phyloP scores from a whole-genome alignment of 23 tunicate genomes.

The Corella eumyota region DNA sequence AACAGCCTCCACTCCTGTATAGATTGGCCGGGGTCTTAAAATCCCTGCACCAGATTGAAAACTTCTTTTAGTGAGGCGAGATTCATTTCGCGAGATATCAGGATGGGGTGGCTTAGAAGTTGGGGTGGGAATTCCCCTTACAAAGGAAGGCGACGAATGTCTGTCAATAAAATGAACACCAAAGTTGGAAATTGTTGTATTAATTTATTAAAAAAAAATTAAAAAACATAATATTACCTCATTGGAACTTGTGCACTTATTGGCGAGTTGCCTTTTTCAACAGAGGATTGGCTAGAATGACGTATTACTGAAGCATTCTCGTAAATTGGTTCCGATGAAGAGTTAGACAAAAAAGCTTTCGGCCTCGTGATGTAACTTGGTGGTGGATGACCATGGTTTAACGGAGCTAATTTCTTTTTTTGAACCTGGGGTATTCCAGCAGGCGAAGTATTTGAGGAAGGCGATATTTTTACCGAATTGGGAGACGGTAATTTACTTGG shows the following conservation, averaged over 20 bases:
- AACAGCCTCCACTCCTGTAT: constrained; percentile 23
- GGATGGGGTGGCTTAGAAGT: neutral
- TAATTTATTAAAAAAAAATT: too few species aligned
- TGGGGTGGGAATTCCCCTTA: too few species aligned
- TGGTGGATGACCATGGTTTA: constrained; percentile 25
- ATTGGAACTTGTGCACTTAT: too few species aligned
- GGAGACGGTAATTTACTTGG: constrained; percentile 12
- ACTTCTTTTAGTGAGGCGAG: neutral
- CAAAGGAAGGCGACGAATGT: too few species aligned
- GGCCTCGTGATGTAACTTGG: too few species aligned
- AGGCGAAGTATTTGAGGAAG: constrained; percentile 6
- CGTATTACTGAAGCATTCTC: constrained; percentile 5
- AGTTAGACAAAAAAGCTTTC: neutral
- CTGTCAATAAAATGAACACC: too few species aligned
- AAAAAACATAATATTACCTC: too few species aligned
- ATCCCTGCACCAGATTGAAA: constrained; percentile 9
- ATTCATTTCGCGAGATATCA: too few species aligned
- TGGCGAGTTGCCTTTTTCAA: too few species aligned
- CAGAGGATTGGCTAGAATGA: too few species aligned
- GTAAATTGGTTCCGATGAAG: constrained; percentile 14
- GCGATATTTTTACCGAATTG: neutral
- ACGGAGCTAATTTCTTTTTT: constrained; percentile 35
- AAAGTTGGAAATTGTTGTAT: too few species aligned
- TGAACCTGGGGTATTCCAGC: neutral
- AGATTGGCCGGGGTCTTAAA: constrained; percentile 14